These are phyloP conservation scores for Helicoverpa assulta DNA, from an alignment of 2,888 invertebrate genomes.

Conservation along the genomic window DNA sequence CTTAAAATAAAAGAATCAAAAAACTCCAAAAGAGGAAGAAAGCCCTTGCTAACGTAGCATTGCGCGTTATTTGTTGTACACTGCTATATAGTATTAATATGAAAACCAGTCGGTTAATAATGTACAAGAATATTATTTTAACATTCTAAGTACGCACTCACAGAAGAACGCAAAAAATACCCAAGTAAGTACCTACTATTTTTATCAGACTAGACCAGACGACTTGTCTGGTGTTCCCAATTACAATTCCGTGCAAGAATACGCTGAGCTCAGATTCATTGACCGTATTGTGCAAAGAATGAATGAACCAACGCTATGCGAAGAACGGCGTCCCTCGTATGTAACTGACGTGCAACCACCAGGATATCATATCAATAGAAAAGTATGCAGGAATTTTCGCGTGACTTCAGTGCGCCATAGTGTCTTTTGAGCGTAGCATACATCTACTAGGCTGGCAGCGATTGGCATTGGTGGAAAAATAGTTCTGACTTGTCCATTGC, in stretches of 20 bases:
- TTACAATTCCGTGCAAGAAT: conserved; percentile 11
- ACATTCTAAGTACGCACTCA: neutral
- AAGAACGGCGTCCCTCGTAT: conserved; percentile 81
- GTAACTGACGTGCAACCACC: conserved; percentile 77
- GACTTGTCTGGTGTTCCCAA: conserved; percentile 14
- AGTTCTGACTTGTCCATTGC: conserved; percentile 21
- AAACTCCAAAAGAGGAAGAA: too few species aligned
- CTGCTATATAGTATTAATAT: too few species aligned
- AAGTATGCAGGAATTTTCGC: conserved; percentile 62
- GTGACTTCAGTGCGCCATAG: conserved; percentile 54
- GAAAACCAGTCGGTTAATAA: too few species aligned
- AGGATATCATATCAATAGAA: conserved; percentile 71
- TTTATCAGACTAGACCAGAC: neutral
- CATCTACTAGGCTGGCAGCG: conserved; percentile 51
- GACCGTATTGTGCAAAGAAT: conserved; percentile 42
- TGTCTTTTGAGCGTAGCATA: conserved; percentile 63
- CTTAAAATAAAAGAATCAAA: too few species aligned
- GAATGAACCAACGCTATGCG: conserved; percentile 63
- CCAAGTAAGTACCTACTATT: neutral
- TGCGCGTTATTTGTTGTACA: too few species aligned
- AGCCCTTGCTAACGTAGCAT: too few species aligned
- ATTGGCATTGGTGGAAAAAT: conserved; percentile 17
- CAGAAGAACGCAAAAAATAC: neutral
- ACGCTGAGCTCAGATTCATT: conserved; percentile 36
- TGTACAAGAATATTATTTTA: too few species aligned